Evolutionary conservation across 2,797 vertebrate species (phyloP), one percentile per base, ranked within the genome.

Genomic region (Brotula barbata): DNA sequence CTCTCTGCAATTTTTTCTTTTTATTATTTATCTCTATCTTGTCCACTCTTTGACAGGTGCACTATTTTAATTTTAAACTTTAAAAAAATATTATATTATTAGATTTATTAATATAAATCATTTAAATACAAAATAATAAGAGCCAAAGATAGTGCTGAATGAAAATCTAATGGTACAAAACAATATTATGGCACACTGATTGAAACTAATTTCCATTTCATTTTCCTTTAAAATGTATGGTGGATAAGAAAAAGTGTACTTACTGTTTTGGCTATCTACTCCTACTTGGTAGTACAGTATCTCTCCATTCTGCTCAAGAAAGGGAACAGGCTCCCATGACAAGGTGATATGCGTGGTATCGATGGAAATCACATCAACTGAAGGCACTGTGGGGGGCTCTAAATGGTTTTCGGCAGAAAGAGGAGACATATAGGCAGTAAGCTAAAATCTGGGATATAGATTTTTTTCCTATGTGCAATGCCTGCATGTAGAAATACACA

Each of bases 281-380:
- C 85, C 82, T 42, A 92, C 72, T 53, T 74, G 25, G 67, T 93
- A 92, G 22, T 34, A 55, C n/a, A 73, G 50, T 39, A 89, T 82
- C 49, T 48, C 2, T 14, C 88, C 89, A 1, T 31, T 73, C 46
- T 78, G 88, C 52, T 68, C 2, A 1, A 14, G 17, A 41, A 83
- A 56, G 5, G 83, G 79, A 58, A 80, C 67, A 31, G 75, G 55
- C 20, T 78, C 49, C 92, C 91, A 93, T 7, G 20, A 22, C 68
- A 92, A 28, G 15, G 25, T 88, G 17, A 81, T 88, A 13, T 68
- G 13, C 28, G 59, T 81, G 5, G 28, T 25, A 23, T 21, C 42
- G 15, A 78, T 70, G 15, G 59, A 13, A 12, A 6, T 2, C 19
- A 82, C 76, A 1, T 75, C 17, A 49, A 92, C 78, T 5, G 39